Percentiles rank a stretch among this genome's conserved stretches.
These are phyloP conservation scores for Rallus crepitans DNA, from an alignment of 2,797 vertebrate species.

Conservation along the genomic window DNA sequence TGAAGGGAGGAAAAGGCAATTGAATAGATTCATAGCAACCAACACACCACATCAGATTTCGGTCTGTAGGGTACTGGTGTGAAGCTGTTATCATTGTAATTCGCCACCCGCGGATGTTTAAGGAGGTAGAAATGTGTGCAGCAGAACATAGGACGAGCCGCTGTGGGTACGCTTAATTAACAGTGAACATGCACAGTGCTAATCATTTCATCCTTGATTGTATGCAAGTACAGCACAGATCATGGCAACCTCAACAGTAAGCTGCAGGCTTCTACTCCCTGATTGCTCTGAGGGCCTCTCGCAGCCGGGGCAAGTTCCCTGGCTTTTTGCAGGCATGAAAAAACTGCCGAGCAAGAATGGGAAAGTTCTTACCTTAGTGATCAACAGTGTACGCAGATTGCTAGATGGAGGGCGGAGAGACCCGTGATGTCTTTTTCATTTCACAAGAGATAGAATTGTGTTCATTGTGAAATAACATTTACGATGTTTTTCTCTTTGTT, in stretches of 20 bases:
- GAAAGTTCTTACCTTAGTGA: neutral
- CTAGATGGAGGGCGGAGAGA: neutral
- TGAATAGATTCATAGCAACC: neutral
- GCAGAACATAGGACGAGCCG: neutral
- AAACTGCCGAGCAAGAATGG: neutral
- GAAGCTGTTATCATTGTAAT: neutral
- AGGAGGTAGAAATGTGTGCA: neutral
- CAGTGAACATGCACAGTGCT: neutral
- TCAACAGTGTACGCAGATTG: accelerated
- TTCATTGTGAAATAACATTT: neutral
- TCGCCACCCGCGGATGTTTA: neutral
- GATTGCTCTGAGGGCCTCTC: neutral
- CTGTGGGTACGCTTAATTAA: neutral
- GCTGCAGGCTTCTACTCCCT: neutral
- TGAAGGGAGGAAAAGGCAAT: neutral
- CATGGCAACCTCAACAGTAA: neutral
- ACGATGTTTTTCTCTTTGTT: neutral
- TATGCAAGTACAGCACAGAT: neutral
- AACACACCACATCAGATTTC: neutral
- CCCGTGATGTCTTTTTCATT: neutral
- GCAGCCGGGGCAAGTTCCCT: accelerated
- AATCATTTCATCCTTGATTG: neutral
- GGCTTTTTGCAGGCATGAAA: neutral
- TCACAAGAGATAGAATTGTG: neutral
- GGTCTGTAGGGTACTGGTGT: neutral